Evolutionary conservation across 2,113 vertebrate genomes (phyloP).

Genomic region (Hyaena hyaena): DNA sequence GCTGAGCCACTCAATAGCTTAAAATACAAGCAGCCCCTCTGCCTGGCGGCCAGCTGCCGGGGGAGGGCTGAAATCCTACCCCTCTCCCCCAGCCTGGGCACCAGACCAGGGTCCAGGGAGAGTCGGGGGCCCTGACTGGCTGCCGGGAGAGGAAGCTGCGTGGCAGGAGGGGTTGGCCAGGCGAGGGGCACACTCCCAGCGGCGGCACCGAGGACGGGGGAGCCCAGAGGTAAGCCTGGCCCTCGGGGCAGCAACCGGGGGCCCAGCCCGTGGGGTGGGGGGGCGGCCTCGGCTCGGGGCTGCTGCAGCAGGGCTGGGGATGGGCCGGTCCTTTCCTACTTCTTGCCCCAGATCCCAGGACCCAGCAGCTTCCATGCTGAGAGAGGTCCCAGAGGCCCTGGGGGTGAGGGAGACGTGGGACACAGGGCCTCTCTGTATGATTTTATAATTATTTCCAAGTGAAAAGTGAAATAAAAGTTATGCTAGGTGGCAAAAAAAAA

Average conservation of each 20-base stretch:
- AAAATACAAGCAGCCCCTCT: conserved; percentile 72
- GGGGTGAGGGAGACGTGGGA: no score
- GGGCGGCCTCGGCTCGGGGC: background rate
- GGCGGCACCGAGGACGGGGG: background rate
- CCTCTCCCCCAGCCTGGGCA: conserved; percentile 43
- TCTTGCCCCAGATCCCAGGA: background rate
- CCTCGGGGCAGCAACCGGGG: background rate
- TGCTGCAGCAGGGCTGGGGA: no score
- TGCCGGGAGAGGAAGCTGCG: background rate
- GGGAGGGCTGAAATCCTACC: conserved; percentile 71
- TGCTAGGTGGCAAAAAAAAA: background rate
- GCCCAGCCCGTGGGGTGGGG: background rate
- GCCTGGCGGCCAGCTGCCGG: conserved; percentile 61
- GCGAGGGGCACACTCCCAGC: background rate
- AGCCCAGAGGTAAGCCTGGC: conserved; percentile 55
- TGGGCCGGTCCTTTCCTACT: background rate
- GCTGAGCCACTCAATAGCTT: conserved; percentile 76
- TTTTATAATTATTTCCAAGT: background rate
- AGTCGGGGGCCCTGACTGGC: conserved; percentile 15
- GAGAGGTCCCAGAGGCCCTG: background rate
- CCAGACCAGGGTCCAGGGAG: background rate
- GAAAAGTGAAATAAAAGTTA: background rate
- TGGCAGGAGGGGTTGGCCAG: background rate
- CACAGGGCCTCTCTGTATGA: background rate
- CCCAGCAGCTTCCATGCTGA: background rate